Conservation (phyloP, 2,113 vertebrate species). For the Oncorhynchus keta region DNA sequence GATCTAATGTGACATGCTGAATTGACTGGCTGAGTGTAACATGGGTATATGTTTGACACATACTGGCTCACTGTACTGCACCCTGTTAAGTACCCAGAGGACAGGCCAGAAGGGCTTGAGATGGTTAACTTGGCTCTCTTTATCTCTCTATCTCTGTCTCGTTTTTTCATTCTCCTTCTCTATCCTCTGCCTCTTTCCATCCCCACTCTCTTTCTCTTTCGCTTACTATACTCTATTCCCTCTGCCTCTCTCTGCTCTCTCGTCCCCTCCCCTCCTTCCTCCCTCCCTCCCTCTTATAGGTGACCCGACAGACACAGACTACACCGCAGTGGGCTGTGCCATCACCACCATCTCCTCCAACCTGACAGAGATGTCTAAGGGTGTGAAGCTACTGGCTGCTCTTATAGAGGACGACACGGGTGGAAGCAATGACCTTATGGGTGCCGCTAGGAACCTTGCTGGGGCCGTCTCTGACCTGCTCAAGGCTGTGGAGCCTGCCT, state of each 20-base stretch:
- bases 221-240: neutral
- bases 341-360: slow-evolving; percentile 99
- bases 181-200: neutral
- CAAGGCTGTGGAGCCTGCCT: slow-evolving; percentile 93
- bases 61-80: neutral
- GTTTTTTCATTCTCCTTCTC: neutral
- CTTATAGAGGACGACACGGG: slow-evolving; percentile 96
- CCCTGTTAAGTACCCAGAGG: neutral
- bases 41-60: neutral
- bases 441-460: slow-evolving; percentile 89
- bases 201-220: neutral
- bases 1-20: no score
- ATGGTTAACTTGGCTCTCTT: neutral
- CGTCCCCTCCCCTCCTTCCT: neutral
- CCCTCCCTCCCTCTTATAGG: slow-evolving; percentile 66
- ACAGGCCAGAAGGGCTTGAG: neutral
- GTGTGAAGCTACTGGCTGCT: slow-evolving; percentile 93
- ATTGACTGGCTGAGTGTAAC: neutral
- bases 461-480: slow-evolving; percentile 93
- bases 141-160: neutral
- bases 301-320: slow-evolving; percentile 94
- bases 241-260: neutral
- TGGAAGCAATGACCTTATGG: slow-evolving; percentile 91
- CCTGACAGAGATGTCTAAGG: slow-evolving; percentile 98
- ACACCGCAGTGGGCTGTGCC: slow-evolving; percentile 96